Evolutionary conservation across 2,888 invertebrate species (phyloP), one percentile per base, ranked within the genome.

Genomic region (Strigamia crassipes): DNA sequence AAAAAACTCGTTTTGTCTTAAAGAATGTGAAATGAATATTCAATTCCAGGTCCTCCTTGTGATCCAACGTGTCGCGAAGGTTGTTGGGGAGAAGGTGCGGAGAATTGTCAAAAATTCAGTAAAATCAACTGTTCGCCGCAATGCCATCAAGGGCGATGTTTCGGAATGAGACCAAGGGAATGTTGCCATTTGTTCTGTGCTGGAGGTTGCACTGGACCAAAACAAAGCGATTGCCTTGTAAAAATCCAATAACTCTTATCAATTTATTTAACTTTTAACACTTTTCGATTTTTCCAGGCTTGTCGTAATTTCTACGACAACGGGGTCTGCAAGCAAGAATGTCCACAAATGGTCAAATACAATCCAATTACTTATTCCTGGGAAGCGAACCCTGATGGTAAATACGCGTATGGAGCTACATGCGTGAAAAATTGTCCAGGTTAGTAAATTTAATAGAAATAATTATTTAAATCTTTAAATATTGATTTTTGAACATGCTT

Each of bases 291-390:
- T 34, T 9, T 41, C 18, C 86, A 91, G 91, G 97, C 98, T 0
- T 99, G 99, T 88, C 92, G 94, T 85, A 96, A 98, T 88, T 98
- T 97, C 88, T 95, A 95, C 87, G 96, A 99, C 86, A 96, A 97
- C 86, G 97, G 97, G 15, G 94, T 94, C 23, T 99, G 99, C 88
- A 96, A 96, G 82, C 94, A 96, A 87, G 96, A 96, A 89, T 99
- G 99, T 88, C 98, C 98, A 0, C 93, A 94, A 4, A 94, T 96
- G 94, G 94, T 94, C 88, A 92, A 93, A 84, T 99, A 99, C 88
- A 96, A 98, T 88, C 94, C 95, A 0, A 93, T 93, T 56, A 94
- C 93, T 42, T 96, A 96, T 88, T 93, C 95, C 34, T 95, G 96
- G 93, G 95, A 96, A 87, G 91, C 92, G 9, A 97, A 98, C 89